phyloP scores from a whole-genome alignment of 2,113 vertebrate species.

The Odontophorus gujanensis region DNA sequence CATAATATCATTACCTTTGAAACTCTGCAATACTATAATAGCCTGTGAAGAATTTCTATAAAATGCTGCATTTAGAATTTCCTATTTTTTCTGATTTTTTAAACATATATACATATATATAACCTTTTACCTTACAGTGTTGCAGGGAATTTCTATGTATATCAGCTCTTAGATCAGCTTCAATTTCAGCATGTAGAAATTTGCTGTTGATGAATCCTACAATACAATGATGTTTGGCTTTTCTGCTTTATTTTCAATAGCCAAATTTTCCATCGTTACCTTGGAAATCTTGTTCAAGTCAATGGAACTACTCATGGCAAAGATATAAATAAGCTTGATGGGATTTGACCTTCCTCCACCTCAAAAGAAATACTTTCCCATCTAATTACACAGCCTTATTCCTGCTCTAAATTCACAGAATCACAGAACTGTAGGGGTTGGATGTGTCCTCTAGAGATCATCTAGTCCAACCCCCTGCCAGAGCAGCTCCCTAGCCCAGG shows the following conservation, averaged over 20 bases:
- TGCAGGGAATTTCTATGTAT: not conserved
- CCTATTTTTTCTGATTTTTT: not conserved
- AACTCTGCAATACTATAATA: not conserved
- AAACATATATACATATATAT: not conserved
- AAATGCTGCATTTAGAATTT: not conserved
- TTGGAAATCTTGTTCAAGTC: slow-evolving; percentile 15
- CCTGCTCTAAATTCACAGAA: not conserved
- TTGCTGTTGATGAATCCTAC: not conserved
- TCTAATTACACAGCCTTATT: slow-evolving; percentile 18
- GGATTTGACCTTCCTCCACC: not conserved
- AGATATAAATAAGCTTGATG: slow-evolving; percentile 14
- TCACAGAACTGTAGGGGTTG: no score
- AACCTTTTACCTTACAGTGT: not conserved
- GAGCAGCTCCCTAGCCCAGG: no score
- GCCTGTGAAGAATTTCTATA: not conserved
- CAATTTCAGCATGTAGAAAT: not conserved
- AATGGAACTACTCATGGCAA: slow-evolving; percentile 31
- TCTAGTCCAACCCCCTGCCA: no score
- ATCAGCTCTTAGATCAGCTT: not conserved
- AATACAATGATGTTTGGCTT: not conserved
- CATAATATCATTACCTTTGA: not conserved
- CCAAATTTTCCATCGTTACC: slow-evolving; percentile 5
- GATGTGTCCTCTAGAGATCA: no score
- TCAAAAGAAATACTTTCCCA: not conserved
- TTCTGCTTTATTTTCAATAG: slow-evolving; percentile 14